phyloP scores from a whole-genome alignment of 2,113 vertebrate genomes.

The Lichenostomus cassidix region DNA sequence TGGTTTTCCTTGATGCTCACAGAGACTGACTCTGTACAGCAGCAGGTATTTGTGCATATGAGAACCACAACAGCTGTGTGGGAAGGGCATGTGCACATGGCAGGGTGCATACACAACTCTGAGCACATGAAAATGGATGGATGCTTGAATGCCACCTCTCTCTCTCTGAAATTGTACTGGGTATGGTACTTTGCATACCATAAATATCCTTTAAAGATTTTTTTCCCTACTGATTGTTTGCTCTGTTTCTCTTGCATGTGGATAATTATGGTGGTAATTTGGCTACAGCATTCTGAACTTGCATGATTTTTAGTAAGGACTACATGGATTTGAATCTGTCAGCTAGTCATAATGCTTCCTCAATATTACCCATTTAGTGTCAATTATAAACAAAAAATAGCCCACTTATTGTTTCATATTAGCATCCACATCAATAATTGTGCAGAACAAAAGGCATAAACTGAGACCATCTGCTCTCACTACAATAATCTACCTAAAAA shows the following conservation, averaged over 20 bases:
- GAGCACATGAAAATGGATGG: not conserved
- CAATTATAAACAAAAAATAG: conserved; percentile 75
- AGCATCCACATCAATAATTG: conserved; percentile 72
- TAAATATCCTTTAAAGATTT: not conserved
- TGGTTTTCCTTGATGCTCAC: not conserved
- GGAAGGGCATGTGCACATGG: fast-evolving
- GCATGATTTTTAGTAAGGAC: conserved; percentile 36
- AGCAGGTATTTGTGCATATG: not conserved
- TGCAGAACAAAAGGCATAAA: conserved; percentile 76
- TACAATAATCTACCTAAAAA: conserved; percentile 64
- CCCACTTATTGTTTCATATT: conserved; percentile 73
- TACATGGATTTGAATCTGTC: conserved; percentile 63
- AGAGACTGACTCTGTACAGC: not conserved
- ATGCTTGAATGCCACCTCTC: not conserved
- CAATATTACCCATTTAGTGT: conserved; percentile 72
- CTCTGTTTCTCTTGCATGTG: not conserved
- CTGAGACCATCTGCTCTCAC: conserved; percentile 74
- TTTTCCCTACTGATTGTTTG: conserved; percentile 9
- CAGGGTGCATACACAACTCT: not conserved
- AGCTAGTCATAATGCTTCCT: conserved; percentile 69
- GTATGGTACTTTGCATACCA: not conserved
- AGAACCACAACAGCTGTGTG: not conserved
- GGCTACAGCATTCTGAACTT: conserved; percentile 34
- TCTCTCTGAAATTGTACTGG: not conserved
- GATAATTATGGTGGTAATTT: conserved; percentile 45